Base-by-base conservation (phyloP, 1,140 invertebrate species). In the Stegodyphus mimosarum region DNA sequence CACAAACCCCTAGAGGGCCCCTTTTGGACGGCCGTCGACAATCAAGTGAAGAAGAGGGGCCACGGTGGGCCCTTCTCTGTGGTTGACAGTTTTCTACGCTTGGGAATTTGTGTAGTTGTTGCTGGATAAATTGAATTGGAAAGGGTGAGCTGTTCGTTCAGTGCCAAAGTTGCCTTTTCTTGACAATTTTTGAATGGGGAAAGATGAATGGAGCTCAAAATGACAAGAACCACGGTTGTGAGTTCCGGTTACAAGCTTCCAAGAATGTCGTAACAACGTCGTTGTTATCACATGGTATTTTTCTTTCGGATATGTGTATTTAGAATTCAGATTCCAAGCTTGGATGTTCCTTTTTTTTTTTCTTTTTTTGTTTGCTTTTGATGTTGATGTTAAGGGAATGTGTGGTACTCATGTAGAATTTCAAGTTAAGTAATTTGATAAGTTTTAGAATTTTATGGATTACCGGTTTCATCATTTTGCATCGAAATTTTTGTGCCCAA, bases 51-150 rank as follows among this genome's bases (percentile, higher is more conserved):
- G 51, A 64, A 55, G 60, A 66, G 11, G 74, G 33, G 10, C 75
- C 63, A 52, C n/a, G n/a, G 13, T 67, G 33, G 33, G 33, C 33
- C 33, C 33, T 33, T 33, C 49, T 17, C 64, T 79, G 77, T 60
- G 77, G 77, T 79, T 79, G 77, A 79, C 77, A 79, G 77, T 79
- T 77, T 17, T 17, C 49, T 60, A 55, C 77, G 49, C 77, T 48
- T 53, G 77, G 77, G 77, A 79, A 69, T 79, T 60, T 15, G 9
- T 15, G 15, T 9, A 55, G 75, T 77, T 52, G n/a, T 49, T 10
- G 11, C 52, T 33, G 66, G 17, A 50, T 50, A 79, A 79, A 79
- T 79, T 79, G 77, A 79, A 79, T 79, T 79, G 77, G 67, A 79
- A 79, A 66, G 67, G 77, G 77, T 69, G 77, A 49, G 48, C 49